phyloP scores from a whole-genome alignment of 2,888 invertebrate genomes.

The Incurvaria masculella region DNA sequence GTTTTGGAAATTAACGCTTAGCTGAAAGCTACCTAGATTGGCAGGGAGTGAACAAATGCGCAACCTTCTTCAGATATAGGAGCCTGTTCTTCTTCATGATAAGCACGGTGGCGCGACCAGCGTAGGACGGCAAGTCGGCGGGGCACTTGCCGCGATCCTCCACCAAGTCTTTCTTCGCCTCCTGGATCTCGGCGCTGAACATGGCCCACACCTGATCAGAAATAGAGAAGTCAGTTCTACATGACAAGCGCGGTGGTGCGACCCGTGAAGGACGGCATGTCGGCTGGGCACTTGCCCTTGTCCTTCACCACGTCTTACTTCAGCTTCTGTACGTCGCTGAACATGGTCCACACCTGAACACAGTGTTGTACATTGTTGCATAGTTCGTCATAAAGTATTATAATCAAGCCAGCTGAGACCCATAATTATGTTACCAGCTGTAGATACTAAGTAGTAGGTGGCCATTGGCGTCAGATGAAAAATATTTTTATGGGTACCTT shows the following conservation, averaged over 20 bases:
- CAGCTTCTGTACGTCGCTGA: conserved; percentile 68
- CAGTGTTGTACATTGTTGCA: too few relatives aligned
- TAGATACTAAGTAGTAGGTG: too few relatives aligned
- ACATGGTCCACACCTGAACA: conserved; percentile 67
- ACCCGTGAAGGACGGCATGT: conserved; percentile 70
- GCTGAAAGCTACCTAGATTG: too few relatives aligned
- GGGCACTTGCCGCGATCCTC: conserved; percentile 59
- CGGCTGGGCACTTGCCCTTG: conserved; percentile 59
- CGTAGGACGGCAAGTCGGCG: conserved; percentile 65
- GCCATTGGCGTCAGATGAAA: too few relatives aligned
- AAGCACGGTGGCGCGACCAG: conserved; percentile 69
- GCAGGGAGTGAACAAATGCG: too few relatives aligned
- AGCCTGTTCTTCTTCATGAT: conserved; percentile 65
- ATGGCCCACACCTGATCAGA: conserved; percentile 63
- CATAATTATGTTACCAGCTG: too few relatives aligned
- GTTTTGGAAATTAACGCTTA: too few relatives aligned
- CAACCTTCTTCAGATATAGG: conserved; percentile 55
- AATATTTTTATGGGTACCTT: too few relatives aligned
- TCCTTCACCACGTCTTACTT: conserved; percentile 67
- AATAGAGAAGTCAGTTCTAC: conserved; percentile 56
- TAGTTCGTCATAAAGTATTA: too few relatives aligned
- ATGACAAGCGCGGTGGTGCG: conserved; percentile 64
- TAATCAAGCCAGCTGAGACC: too few relatives aligned
- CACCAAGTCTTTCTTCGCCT: conserved; percentile 67
- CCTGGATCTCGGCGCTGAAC: conserved; percentile 72